Evolutionary conservation across 1,140 invertebrate species (phyloP).

Genomic region (Tyrophagus putrescentiae): DNA sequence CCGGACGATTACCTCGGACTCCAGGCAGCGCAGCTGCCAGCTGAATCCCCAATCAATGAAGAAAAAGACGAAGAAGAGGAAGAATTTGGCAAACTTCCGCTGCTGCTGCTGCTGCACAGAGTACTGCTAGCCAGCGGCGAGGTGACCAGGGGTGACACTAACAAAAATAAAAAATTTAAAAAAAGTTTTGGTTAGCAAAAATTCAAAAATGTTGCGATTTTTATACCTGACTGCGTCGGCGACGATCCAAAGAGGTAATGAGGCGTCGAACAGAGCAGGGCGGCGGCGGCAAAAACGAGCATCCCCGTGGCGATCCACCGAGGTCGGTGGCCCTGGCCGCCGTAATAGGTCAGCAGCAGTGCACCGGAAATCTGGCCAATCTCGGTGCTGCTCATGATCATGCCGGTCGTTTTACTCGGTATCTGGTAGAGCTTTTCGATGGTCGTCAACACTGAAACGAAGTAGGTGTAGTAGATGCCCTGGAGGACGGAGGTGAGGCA

Average conservation of each 20-base stretch:
- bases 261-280: constrained; percentile 60
- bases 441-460: constrained; percentile 88
- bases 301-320: constrained; percentile 88
- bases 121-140: too few species aligned
- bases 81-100: too few species aligned
- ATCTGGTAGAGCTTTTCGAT: constrained; percentile 92
- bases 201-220: too few species aligned
- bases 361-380: constrained; percentile 73
- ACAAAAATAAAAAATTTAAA: too few species aligned
- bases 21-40: constrained; percentile 21
- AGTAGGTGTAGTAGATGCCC: constrained; percentile 88
- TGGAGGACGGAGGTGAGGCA: constrained; percentile 55
- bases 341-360: constrained; percentile 67
- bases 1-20: neutral
- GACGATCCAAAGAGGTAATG: constrained; percentile 30
- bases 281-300: constrained; percentile 68
- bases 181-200: too few species aligned
- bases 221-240: too few species aligned
- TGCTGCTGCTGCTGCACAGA: too few species aligned
- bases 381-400: constrained; percentile 82
- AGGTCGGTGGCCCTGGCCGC: constrained; percentile 82
- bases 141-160: too few species aligned
- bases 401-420: constrained; percentile 80
- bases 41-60: too few species aligned
- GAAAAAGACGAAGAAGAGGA: too few species aligned